Base-by-base conservation (phyloP, 1,140 invertebrate species). In the Rhyzopertha dominica region DNA sequence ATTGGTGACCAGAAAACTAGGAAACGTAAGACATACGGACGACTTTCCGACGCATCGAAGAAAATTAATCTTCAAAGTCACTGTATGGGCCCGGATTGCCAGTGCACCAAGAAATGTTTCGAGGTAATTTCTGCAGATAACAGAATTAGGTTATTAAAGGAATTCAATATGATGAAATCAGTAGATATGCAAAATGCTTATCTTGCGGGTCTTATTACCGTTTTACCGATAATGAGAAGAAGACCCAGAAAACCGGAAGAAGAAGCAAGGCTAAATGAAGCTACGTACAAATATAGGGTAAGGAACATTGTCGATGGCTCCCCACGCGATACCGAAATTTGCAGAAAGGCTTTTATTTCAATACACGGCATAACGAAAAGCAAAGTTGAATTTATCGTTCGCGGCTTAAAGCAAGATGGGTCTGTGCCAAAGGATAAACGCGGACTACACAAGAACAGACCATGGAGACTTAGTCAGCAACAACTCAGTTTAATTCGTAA, bases 141-240 rank as follows among this genome's bases (percentile, higher is more conserved):
- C 3, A 36, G 32, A 29, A 13, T n/a, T 43, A 23, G 22, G 13
- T 32, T 47, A 9, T 29, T 45, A 8, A 28, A 26, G 14, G 35
- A 41, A 25, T 47, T 40, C 16, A 47, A 47, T 41, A 5, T 23
- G 18, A 13, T 47, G 8, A n/a, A 13, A 0, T 1, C 22, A 8
- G 14, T 30, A 13, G 26, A 52, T 38, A 40, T 37, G n/a, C 49
- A 48, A 43, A 52, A 48, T 29, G 13, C 36, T 17, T 38, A 48
- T 25, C 38, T 52, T 16, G 39, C 19, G 19, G 46, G 50, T 28
- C 17, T 44, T 12, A 51, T 51, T 8, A 47, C 12, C 28, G 25
- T 36, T 24, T 12, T 24, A 10, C 19, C 12, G 4, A 22, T 40
- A 12, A 23, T 32, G 12, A 3, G n/a, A 42, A 24, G 25, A 14